Base-by-base conservation (phyloP, 2,113 vertebrate genomes). In the Corythoichthys intestinalis region DNA sequence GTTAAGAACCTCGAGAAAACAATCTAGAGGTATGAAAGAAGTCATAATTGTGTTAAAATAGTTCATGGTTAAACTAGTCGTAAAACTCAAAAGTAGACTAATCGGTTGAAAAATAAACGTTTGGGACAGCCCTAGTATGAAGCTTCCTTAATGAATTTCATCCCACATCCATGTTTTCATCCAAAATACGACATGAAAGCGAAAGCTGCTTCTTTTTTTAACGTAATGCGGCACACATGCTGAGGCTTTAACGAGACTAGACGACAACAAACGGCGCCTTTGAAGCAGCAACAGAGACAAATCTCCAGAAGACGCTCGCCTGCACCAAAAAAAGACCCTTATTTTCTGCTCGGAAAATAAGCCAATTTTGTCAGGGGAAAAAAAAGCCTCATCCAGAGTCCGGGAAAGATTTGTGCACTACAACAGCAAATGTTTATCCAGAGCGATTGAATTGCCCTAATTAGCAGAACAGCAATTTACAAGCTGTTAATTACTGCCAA, bases 231-330 rank as follows among this genome's bases (percentile, higher is more conserved):
- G 50, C 79, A 60, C 79, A 84, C 74, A 83, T 68, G 76, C 74
- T 64, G 76, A 65, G 71, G 65, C 60, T 83, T 74, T 78, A 82
- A 81, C 28, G 20, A 81, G 58, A 81, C 69, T 70, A 87, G 65
- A 66, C 28, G 9, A 69, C 60, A 78, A 76, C 50, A 81, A 86
- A 84, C 76, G 14, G 53, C 65, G 66, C 76, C 78, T 87, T 86
- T 87, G 79, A 86, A 85, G 84, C 79, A 72, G 69, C 65, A 79
- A 84, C 34, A 8, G 11, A 57, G 81, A 81, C 80, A 86, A 84
- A 87, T 83, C 81, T 76, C 75, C 38, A 58, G 39, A 70, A 10
- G 56, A 57, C 58, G 44, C 71, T 77, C 80, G 79, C 65, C 57
- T 80, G 20, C 50, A 70, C 74, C 65, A 69, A 72, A 58, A 13